Conservation (phyloP, 2,797 vertebrate genomes). For the Centroberyx gerrardi region DNA sequence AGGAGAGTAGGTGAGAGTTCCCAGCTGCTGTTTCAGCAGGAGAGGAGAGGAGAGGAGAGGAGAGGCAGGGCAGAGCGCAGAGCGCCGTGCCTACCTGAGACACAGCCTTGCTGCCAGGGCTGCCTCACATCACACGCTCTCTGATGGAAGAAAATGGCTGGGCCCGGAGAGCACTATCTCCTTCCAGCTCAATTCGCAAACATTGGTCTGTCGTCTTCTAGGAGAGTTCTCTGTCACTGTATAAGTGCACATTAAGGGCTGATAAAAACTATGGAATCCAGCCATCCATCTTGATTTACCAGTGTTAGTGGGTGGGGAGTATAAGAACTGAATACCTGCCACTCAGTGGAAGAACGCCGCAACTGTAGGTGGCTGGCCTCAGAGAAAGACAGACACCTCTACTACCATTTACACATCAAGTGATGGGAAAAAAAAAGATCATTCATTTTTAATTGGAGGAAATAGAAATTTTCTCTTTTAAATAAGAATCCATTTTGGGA, state of each 20-base stretch:
- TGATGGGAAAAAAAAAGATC: not conserved
- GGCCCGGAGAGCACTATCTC: slow-evolving; percentile 61
- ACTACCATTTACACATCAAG: not conserved
- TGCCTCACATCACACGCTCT: slow-evolving; percentile 70
- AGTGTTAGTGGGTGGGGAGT: slow-evolving; percentile 51
- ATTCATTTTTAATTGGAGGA: not conserved
- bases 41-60: slow-evolving; percentile 50
- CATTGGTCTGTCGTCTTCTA: slow-evolving; percentile 61
- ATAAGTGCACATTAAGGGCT: slow-evolving; percentile 78
- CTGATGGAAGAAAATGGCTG: slow-evolving; percentile 69
- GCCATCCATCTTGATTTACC: slow-evolving; percentile 80
- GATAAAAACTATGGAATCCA: slow-evolving; percentile 74
- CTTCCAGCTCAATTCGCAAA: slow-evolving; percentile 68
- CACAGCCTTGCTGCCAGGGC: slow-evolving; percentile 56
- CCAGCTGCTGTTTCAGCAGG: slow-evolving; percentile 66
- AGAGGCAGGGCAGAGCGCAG: slow-evolving; percentile 49
- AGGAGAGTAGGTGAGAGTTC: slow-evolving; percentile 59
- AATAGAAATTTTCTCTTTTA: no score
- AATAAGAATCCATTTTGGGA: no score
- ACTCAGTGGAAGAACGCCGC: slow-evolving; percentile 77
- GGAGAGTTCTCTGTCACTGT: slow-evolving; percentile 74
- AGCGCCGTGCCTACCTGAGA: slow-evolving; percentile 57
- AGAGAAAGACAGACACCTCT: slow-evolving; percentile 14
- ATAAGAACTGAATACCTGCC: slow-evolving; percentile 75
- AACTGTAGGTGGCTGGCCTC: slow-evolving; percentile 60